Base-by-base conservation (phyloP, 2,113 vertebrate genomes). In the Albula goreensis region DNA sequence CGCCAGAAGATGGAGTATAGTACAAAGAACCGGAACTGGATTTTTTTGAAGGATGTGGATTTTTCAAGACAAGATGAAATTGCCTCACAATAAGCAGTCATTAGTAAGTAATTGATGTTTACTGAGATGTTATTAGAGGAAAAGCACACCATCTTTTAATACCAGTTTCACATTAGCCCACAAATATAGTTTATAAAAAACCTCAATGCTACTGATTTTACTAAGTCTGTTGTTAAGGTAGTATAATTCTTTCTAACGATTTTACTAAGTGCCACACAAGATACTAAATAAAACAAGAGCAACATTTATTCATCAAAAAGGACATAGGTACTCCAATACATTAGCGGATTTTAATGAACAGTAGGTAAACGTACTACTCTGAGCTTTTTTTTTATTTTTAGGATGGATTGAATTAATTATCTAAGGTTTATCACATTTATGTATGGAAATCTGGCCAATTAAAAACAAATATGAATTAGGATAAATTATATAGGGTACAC, bases 1-100 rank as follows among this genome's bases (percentile, higher is more conserved):
- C 74, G 17, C 15, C 51, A 4, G 53, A 41, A 48, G 19, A 52
- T 19, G 31, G 0, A 56, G 85, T 51, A 57, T 1, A 25, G 51
- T 9, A 13, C 41, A 4, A 81, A 85, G 84, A 89, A 78, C 78
- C 48, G 88, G 88, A 84, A 19, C 86, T 79, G 87, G 85, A 89
- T 3, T 74, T 49, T 6, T 81, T 2, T 31, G 4, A 74, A 22
- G 79, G 83, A 74, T 66, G 4, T 63, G 17, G 63, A 49, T 52
- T 80, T 66, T 3, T 22, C 5, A 66, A 63, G 8, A 12, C n/a
- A 74, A 74, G 31, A 31, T 74, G 2, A 2, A 63, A 74, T 7
- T 22, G 22, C 2, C 19, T 31, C n/a, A 74, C 2, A 25, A 66
- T 66, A 19, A 66, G 17, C 22, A 66, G 60, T 19, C 3, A 19